These are phyloP conservation scores for Anniella stebbinsi DNA, from an alignment of 2,797 vertebrate genomes.

Conservation along the genomic window DNA sequence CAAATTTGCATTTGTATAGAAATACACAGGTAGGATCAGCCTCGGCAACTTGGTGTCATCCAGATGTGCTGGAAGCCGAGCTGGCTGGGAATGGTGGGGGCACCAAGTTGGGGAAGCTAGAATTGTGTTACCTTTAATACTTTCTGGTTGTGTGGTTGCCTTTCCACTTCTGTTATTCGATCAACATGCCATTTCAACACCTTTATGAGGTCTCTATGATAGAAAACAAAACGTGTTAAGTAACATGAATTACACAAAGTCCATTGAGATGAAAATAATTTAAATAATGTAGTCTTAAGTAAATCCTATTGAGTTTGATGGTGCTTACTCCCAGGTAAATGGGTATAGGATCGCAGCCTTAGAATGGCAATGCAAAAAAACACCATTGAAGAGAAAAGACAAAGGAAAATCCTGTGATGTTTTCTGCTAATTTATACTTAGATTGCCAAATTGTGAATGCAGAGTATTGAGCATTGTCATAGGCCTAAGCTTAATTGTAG, in stretches of 20 bases:
- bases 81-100: background rate
- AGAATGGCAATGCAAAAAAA: conserved; percentile 8
- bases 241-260: background rate
- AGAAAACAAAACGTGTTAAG: conserved; percentile 50
- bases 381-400: background rate
- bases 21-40: background rate
- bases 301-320: background rate
- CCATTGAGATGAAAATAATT: background rate
- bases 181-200: conserved; percentile 99
- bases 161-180: conserved; percentile 94
- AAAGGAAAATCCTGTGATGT: background rate
- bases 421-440: background rate
- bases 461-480: background rate
- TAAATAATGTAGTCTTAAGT: background rate
- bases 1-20: background rate
- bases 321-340: background rate
- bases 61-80: background rate
- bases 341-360: background rate
- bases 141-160: conserved; percentile 96
- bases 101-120: background rate
- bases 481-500: background rate
- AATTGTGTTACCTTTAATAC: conserved; percentile 90
- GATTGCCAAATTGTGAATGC: background rate
- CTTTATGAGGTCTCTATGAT: conserved; percentile 95
- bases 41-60: background rate